Evolutionary conservation across 2,113 vertebrate genomes (phyloP).

Genomic region (Lepus timidus): DNA sequence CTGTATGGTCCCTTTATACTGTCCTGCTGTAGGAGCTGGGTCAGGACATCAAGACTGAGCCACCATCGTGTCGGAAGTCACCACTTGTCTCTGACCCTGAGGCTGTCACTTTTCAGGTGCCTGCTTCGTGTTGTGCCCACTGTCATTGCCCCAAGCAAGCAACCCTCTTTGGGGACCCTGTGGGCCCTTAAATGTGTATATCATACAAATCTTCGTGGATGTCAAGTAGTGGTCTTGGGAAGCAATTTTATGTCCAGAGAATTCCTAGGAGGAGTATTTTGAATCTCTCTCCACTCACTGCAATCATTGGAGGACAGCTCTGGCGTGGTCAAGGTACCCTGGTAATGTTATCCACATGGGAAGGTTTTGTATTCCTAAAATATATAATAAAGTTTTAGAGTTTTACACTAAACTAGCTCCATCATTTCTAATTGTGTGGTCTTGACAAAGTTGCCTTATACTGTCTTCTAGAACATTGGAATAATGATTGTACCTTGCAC

Average conservation of each 20-base stretch:
- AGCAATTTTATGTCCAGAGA: background rate
- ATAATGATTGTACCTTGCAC: background rate
- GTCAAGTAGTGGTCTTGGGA: background rate
- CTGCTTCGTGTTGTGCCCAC: background rate
- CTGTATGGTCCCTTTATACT: background rate
- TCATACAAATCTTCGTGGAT: background rate
- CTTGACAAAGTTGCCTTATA: background rate
- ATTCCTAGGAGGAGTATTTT: background rate
- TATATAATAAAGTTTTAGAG: background rate
- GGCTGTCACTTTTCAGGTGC: background rate
- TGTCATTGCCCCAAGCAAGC: background rate
- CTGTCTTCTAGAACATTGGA: background rate
- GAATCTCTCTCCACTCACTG: rapidly evolving
- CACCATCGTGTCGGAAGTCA: background rate
- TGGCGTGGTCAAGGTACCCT: background rate
- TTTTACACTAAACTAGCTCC: background rate
- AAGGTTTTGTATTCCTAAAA: background rate
- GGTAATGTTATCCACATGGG: background rate
- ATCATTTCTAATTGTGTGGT: background rate
- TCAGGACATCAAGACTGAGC: background rate
- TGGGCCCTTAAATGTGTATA: background rate
- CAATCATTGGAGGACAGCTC: background rate
- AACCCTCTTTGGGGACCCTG: background rate
- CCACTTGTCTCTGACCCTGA: background rate
- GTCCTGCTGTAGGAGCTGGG: background rate